Evolutionary conservation across 2,797 vertebrate genomes (phyloP).

Genomic region (Eleutherodactylus coqui): DNA sequence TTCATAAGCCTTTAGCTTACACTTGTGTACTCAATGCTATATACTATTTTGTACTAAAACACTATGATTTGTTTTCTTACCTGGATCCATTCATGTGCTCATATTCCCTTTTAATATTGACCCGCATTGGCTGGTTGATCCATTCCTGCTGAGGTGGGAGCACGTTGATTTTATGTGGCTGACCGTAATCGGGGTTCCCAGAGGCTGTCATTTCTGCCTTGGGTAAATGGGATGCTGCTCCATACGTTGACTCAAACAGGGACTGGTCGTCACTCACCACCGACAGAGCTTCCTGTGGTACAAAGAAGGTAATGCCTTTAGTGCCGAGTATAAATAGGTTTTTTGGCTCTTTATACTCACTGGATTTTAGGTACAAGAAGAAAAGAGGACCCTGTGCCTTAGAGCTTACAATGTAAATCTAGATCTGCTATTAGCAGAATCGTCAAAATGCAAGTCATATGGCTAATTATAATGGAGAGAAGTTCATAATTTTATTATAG

Average conservation of each 20-base stretch:
- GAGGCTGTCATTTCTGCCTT: constrained; percentile 99
- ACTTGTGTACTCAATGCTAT: no score
- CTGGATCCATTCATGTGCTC: constrained; percentile 99
- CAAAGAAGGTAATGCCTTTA: constrained; percentile 26
- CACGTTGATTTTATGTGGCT: constrained; percentile 97
- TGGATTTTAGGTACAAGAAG: background rate
- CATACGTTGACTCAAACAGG: constrained; percentile 95
- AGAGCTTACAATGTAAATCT: background rate
- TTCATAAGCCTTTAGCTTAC: no score
- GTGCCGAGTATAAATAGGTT: background rate
- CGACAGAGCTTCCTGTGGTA: constrained; percentile 94
- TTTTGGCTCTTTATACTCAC: background rate
- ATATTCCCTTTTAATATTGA: constrained; percentile 96
- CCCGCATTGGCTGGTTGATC: constrained; percentile 92
- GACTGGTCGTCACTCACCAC: constrained; percentile 99
- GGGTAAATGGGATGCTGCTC: constrained; percentile 89
- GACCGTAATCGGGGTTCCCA: constrained; percentile 94
- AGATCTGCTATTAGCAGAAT: background rate
- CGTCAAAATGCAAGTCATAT: background rate
- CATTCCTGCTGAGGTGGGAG: constrained; percentile 96
- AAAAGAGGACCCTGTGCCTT: background rate
- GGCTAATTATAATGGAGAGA: background rate
- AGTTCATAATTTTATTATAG: background rate
- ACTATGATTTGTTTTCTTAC: constrained; percentile 72
- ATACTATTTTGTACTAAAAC: background rate